phyloP scores from a whole-genome alignment of 2,888 invertebrate species.

The Sesamia inferens region DNA sequence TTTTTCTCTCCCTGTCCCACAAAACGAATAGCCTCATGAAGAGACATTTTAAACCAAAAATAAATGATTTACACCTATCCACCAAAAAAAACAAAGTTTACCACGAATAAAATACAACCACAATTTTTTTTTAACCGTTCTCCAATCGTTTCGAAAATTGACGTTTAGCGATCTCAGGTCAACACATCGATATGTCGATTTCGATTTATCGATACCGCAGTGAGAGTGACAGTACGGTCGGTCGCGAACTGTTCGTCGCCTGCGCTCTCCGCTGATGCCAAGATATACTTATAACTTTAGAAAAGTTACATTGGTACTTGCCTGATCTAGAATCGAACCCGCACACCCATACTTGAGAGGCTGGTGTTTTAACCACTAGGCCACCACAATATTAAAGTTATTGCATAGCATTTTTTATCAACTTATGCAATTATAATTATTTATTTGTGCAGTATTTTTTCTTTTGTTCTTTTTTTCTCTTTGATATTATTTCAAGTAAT shows the following conservation, averaged over 20 bases:
- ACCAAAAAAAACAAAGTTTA: neutral
- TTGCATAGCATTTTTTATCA: no score
- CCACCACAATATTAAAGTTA: no score
- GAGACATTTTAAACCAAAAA: conserved; percentile 21
- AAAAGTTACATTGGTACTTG: no score
- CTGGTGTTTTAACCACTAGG: no score
- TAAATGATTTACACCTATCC: conserved; percentile 4
- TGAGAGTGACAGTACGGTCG: conserved; percentile 75
- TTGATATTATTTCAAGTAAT: no score
- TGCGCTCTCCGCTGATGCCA: conserved; percentile 80
- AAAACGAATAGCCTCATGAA: conserved; percentile 7
- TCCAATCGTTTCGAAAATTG: neutral
- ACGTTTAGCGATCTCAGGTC: neutral
- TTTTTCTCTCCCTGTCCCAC: conserved; percentile 50
- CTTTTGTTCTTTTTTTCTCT: no score
- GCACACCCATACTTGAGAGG: no score
- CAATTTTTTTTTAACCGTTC: neutral
- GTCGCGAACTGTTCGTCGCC: conserved; percentile 79
- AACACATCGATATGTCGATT: conserved; percentile 31
- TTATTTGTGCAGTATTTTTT: no score
- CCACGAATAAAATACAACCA: neutral
- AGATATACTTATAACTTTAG: no score
- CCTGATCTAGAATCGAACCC: no score
- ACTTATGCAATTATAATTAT: no score
- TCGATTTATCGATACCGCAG: conserved; percentile 54